Conservation (phyloP, 2,797 vertebrate genomes). For the Potorous gilbertii region DNA sequence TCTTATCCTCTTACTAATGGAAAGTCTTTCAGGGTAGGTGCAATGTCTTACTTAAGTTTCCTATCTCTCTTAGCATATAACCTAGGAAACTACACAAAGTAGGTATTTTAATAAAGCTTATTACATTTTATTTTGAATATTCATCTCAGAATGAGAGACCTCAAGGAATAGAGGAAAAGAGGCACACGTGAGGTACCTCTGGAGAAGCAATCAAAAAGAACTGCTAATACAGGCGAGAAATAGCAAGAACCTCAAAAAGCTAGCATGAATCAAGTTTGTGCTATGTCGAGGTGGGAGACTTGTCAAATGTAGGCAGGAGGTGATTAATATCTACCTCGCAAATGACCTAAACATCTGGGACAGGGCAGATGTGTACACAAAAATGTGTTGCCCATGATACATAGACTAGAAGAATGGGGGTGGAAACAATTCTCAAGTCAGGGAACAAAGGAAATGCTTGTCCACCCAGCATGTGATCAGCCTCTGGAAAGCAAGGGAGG, state of each 20-base stretch:
- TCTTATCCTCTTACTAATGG: background rate
- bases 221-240: background rate
- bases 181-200: background rate
- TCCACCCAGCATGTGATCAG: slow-evolving; percentile 65
- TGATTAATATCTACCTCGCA: slow-evolving; percentile 54
- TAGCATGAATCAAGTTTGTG: background rate
- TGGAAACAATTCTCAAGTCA: slow-evolving; percentile 46
- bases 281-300: slow-evolving; percentile 30
- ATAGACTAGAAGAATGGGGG: slow-evolving; percentile 50
- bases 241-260: background rate
- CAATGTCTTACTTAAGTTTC: background rate
- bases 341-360: slow-evolving; percentile 57
- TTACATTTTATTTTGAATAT: background rate
- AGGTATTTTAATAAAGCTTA: background rate
- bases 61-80: background rate
- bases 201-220: background rate
- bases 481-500: slow-evolving; percentile 67
- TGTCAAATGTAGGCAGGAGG: slow-evolving; percentile 33
- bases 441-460: slow-evolving; percentile 67
- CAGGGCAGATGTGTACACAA: slow-evolving; percentile 56
- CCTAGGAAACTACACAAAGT: background rate
- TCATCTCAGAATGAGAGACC: background rate
- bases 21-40: background rate
- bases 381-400: slow-evolving; percentile 63
- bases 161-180: background rate